These are phyloP conservation scores for Hymenochirus boettgeri DNA, from an alignment of 2,113 vertebrate species.

Conservation along the genomic window DNA sequence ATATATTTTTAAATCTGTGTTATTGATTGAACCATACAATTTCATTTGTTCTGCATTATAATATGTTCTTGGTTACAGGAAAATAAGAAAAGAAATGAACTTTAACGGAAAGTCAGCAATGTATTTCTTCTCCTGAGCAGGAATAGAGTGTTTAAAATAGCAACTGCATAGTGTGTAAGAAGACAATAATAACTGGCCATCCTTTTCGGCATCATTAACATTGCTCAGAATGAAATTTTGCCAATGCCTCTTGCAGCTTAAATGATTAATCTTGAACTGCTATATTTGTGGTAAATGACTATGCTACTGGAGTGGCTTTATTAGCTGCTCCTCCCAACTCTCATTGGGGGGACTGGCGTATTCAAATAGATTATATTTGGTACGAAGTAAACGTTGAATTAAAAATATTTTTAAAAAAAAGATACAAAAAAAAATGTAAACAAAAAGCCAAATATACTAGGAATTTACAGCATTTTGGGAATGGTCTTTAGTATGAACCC, in stretches of 20 bases:
- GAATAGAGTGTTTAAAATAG: slow-evolving; percentile 8
- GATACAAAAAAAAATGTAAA: not conserved
- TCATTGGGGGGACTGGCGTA: not conserved
- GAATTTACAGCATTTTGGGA: slow-evolving; percentile 1
- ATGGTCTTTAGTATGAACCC: not conserved
- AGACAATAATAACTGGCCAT: not conserved
- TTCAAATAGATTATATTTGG: not conserved
- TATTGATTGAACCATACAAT: no score
- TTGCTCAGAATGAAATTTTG: slow-evolving; percentile 1
- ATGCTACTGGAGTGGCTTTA: slow-evolving; percentile 2
- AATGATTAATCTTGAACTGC: not conserved
- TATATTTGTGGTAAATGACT: not conserved
- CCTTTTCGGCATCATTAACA: not conserved
- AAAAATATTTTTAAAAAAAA: no score
- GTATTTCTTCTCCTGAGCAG: slow-evolving; percentile 11
- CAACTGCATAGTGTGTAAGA: slow-evolving; percentile 2
- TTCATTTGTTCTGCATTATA: no score
- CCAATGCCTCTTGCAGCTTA: slow-evolving; percentile 26
- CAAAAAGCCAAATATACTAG: slow-evolving; percentile 10
- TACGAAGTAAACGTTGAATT: not conserved
- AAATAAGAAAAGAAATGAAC: no score
- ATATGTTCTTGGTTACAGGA: no score
- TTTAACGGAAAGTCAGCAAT: slow-evolving; percentile 10
- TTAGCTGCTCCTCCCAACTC: not conserved
- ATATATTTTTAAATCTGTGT: no score